Conservation (phyloP, 2,888 invertebrate genomes). For the Synergus itoensis region DNA sequence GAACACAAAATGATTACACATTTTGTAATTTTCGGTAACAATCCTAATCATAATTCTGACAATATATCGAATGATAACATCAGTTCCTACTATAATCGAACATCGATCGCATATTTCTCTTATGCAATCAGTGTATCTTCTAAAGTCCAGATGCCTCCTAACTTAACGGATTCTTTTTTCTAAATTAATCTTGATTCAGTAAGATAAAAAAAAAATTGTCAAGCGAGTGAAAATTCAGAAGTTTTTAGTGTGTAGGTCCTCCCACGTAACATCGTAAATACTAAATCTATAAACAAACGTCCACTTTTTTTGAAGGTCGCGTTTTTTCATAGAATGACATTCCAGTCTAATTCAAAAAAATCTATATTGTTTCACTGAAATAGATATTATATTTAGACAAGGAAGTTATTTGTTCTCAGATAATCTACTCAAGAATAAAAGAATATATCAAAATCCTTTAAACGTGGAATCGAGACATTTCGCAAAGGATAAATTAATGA, state of each 20-base stretch:
- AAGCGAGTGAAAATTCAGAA: not conserved
- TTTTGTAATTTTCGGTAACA: slow-evolving; percentile 8
- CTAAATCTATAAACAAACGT: slow-evolving; percentile 21
- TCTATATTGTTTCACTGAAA: not conserved
- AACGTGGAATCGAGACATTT: no score
- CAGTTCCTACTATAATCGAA: slow-evolving; percentile 18
- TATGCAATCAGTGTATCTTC: not conserved
- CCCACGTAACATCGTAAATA: slow-evolving; percentile 15
- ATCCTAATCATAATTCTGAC: slow-evolving; percentile 21
- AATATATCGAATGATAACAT: slow-evolving; percentile 27
- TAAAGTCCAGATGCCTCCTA: not conserved
- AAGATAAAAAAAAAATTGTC: not conserved
- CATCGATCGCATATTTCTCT: not conserved
- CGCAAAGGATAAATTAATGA: no score
- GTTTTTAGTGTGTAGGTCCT: not conserved
- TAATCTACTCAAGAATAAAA: not conserved
- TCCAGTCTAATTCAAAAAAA: not conserved
- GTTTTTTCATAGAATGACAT: not conserved
- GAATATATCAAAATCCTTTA: no score
- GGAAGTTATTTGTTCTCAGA: not conserved
- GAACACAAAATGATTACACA: slow-evolving; percentile 5
- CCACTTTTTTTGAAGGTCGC: not conserved
- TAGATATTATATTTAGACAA: not conserved
- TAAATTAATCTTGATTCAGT: not conserved
- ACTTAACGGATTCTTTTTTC: not conserved